phyloP scores from a whole-genome alignment of 2,113 vertebrate genomes.

The Tragelaphus imberbis region DNA sequence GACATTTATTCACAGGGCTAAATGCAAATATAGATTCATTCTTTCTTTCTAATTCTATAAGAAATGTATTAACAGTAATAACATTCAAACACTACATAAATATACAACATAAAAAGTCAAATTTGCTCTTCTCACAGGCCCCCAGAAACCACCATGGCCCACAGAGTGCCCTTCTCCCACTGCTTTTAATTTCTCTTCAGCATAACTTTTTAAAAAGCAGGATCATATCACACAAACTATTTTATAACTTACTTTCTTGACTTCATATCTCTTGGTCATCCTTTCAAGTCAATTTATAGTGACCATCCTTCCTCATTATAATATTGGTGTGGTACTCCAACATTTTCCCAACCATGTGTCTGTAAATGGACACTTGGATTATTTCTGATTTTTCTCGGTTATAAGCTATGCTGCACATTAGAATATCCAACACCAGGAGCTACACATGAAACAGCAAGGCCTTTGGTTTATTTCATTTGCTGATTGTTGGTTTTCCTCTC shows the following conservation, averaged over 20 bases:
- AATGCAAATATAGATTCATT: background rate
- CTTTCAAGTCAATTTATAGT: background rate
- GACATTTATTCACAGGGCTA: background rate
- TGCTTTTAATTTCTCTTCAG: background rate
- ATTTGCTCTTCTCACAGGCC: background rate
- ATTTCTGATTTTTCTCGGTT: background rate
- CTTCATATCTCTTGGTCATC: background rate
- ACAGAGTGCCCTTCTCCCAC: background rate
- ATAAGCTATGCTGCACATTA: background rate
- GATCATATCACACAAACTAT: background rate
- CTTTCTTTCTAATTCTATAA: background rate
- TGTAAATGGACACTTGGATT: background rate
- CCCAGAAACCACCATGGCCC: background rate
- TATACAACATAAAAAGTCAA: background rate
- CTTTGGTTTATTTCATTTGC: background rate
- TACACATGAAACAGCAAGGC: background rate
- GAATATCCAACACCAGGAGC: background rate
- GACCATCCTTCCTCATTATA: background rate
- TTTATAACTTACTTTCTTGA: slow-evolving; percentile 15
- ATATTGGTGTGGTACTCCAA: background rate
- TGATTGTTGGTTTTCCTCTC: background rate
- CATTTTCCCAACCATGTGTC: background rate
- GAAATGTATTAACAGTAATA: background rate
- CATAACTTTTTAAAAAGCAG: background rate
- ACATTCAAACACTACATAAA: background rate